Base-by-base conservation (phyloP, 2,113 vertebrate genomes). In the Hiodon alosoides region DNA sequence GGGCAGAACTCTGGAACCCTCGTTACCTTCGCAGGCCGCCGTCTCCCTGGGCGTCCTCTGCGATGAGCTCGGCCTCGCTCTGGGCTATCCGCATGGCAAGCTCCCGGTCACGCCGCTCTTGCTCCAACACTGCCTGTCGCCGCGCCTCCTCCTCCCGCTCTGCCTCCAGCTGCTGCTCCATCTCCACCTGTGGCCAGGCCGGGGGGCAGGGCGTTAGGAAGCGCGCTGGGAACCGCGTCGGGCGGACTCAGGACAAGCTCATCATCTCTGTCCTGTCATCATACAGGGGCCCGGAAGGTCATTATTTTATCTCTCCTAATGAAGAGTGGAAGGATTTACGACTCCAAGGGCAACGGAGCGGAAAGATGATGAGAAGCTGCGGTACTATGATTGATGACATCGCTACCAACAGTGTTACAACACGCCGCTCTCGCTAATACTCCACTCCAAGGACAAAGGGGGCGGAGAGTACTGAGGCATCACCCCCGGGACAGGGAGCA, bases 11-110 rank as follows among this genome's bases (percentile, higher is more conserved):
- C 11, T 0, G 31, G 31, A 31, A 31, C 31, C 31, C 31, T 31
- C 2, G 54, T 11, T 94, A 99, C 97, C 97, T 99, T 85, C 96
- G 93, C 74, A 98, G 90, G 1, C 85, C 85, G 0, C 97, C 0
- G 88, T 72, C 82, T 95, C n/a, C 58, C 14, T 14, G 94, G 5
- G 87, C 85, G 54, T 98, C 97, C 0, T 99, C 97, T 0, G 82
- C 93, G 87, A 97, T 97, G 81, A 99, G 96, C 78, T 99, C 97
- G 0, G 96, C 89, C 70, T 98, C 97, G 0, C 90, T 98, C 84
- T 95, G 95, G 58, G 96, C 97, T 14, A 99, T 99, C 51, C 97
- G 89, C 91, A 99, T 94, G 10, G 97, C 97, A 71, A 99, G 87
- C 80, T 99, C 97, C 4, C 93, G 82, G 86, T 99, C 97, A 51